Evolutionary conservation across 2,797 vertebrate genomes (phyloP), one percentile per base, ranked within the genome.

Genomic region (Gephyroberyx darwinii): DNA sequence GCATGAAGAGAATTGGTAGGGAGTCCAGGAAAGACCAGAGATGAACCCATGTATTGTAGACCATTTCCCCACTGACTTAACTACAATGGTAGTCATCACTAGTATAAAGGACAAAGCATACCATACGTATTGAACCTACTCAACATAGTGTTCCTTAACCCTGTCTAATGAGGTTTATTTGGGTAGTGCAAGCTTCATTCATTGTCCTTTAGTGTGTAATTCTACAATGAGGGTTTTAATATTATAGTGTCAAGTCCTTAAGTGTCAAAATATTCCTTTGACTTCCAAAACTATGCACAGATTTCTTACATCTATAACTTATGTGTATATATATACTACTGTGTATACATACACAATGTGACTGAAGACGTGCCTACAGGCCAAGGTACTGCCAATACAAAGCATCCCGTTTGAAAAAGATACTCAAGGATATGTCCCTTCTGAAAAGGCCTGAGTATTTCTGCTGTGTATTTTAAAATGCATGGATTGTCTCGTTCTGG

Each of bases 401-500:
- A 69, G 65, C 67, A 71, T 70, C 78, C 69, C 37, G 54, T 84
- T 73, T 86, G 69, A 75, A 79, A 79, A 89, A 89, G 83, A 91
- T 87, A 87, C 84, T 71, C 50, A 7, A 86, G 84, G 81, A 89
- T 57, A 77, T 73, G 82, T 91, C 90, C 89, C 84, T 85, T 90
- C 75, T 79, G 70, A 81, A 88, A 90, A 92, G 89, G 92, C 92
- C 91, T 92, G 92, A 88, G 84, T 82, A 86, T 80, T 84, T 89
- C 76, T 74, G 76, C 83, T 86, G 83, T 85, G 65, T 65, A 62
- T 63, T 81, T 81, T 78, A 75, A 86, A 75, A 82, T 78, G 80
- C 78, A 92, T 91, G 93, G 94, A 94, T 94, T 94, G 93, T 94
- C 94, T 92, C 78, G 52, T 76, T 88, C 77, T 87, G 77, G 57